Evolutionary conservation across 1,140 invertebrate species (phyloP).

Genomic region (Hyphantria cunea): DNA sequence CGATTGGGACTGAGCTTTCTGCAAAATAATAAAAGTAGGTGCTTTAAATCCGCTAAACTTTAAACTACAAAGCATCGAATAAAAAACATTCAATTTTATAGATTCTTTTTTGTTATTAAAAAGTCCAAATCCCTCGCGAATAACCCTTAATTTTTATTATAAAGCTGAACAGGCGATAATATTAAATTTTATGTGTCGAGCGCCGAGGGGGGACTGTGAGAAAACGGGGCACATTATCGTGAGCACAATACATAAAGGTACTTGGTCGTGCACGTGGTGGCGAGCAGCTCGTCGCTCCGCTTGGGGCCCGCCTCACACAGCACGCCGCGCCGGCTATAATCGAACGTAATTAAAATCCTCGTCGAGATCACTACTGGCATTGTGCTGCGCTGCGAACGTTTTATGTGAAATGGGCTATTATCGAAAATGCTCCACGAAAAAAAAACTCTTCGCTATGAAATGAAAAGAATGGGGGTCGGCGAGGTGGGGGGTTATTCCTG

Average conservation of each 20-base stretch:
- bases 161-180: slow-evolving; percentile 20
- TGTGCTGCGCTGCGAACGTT: slow-evolving; percentile 23
- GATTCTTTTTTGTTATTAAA: slow-evolving; percentile 11
- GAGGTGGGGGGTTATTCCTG: slow-evolving; percentile 4
- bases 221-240: slow-evolving; percentile 7
- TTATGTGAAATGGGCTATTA: slow-evolving; percentile 37
- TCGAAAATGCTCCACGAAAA: slow-evolving; percentile 35
- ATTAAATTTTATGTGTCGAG: slow-evolving; percentile 14
- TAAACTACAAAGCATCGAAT: background rate
- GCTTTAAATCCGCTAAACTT: too few species aligned
- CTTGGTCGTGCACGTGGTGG: background rate
- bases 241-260: slow-evolving; percentile 11
- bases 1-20: background rate
- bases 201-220: slow-evolving; percentile 5
- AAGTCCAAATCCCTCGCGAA: slow-evolving; percentile 12
- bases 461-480: slow-evolving; percentile 27
- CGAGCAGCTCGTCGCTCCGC: background rate
- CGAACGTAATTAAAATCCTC: slow-evolving; percentile 38
- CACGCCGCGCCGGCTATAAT: slow-evolving; percentile 4
- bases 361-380: slow-evolving; percentile 24
- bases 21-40: background rate
- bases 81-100: slow-evolving; percentile 6
- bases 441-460: slow-evolving; percentile 26
- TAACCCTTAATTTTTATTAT: slow-evolving; percentile 20
- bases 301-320: background rate